phyloP scores from a whole-genome alignment of 1,140 invertebrate species.

The Cyclargus thomasi region DNA sequence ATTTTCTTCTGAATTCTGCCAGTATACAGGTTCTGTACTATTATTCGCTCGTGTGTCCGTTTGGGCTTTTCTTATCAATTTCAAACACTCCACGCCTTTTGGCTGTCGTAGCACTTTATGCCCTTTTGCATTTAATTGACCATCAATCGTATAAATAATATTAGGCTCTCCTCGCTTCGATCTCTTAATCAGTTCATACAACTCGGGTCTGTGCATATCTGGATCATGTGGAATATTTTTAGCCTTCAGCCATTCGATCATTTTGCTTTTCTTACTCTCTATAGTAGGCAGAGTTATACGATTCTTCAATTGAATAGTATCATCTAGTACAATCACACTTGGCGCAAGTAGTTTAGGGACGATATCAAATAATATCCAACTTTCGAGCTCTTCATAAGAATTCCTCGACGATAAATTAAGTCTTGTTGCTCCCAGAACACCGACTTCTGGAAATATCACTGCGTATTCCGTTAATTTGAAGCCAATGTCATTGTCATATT shows the following conservation, averaged over 20 bases:
- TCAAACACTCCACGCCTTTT: neutral
- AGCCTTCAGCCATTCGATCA: conserved; percentile 13
- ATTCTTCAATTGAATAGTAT: neutral
- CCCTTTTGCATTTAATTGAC: neutral
- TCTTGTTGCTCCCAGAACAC: neutral
- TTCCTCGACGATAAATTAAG: neutral
- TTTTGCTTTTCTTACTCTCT: neutral
- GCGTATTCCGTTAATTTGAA: neutral
- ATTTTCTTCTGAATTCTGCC: conserved; percentile 2
- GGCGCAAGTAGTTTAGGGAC: neutral
- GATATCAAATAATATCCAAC: neutral
- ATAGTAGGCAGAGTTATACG: conserved; percentile 8
- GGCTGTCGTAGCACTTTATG: conserved; percentile 15
- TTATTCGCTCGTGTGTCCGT: neutral
- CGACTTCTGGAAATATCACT: neutral
- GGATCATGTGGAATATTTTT: conserved; percentile 14
- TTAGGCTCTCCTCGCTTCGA: conserved; percentile 6
- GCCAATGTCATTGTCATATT: neutral
- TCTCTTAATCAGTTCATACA: conserved; percentile 10
- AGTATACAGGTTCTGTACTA: neutral
- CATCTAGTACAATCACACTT: conserved; percentile 12
- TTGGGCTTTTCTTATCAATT: conserved; percentile 1
- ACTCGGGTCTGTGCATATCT: conserved; percentile 15
- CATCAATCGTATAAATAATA: conserved; percentile 14
- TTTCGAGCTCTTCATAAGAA: neutral